Conservation (phyloP, 2,113 vertebrate species). For the Oncorhynchus masou region DNA sequence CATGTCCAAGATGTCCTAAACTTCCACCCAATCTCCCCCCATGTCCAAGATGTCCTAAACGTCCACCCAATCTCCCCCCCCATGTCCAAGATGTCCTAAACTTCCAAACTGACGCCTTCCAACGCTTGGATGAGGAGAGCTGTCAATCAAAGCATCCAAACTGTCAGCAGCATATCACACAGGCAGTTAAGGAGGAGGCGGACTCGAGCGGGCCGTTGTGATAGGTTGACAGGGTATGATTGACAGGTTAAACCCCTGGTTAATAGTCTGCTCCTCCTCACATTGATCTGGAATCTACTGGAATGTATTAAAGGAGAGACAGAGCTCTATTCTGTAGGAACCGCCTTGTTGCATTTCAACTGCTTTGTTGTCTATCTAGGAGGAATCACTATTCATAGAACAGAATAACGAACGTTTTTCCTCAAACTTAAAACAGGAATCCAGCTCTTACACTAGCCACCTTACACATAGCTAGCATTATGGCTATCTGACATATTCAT, state of each 20-base stretch:
- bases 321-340: conserved; percentile 34
- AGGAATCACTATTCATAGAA: background rate
- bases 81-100: conserved; percentile 49
- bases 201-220: conserved; percentile 63
- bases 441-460: background rate
- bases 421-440: background rate
- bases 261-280: conserved; percentile 72
- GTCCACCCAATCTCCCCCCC: conserved; percentile 61
- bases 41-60: conserved; percentile 27
- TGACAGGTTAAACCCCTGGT: conserved; percentile 74
- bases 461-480: background rate
- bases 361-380: background rate
- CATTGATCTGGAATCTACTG: conserved; percentile 57
- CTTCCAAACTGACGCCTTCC: conserved; percentile 57
- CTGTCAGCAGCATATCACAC: conserved; percentile 72
- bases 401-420: background rate
- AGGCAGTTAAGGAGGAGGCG: conserved; percentile 72
- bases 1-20: conserved; percentile 44
- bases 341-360: background rate
- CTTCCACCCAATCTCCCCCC: conserved; percentile 60
- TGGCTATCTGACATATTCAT: background rate
- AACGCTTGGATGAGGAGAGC: conserved; percentile 60
- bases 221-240: conserved; percentile 70
- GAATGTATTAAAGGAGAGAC: conserved; percentile 49
- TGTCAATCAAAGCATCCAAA: conserved; percentile 72